Base-by-base conservation (phyloP, 2,888 invertebrate species). In the Melangyna quadrimaculata region DNA sequence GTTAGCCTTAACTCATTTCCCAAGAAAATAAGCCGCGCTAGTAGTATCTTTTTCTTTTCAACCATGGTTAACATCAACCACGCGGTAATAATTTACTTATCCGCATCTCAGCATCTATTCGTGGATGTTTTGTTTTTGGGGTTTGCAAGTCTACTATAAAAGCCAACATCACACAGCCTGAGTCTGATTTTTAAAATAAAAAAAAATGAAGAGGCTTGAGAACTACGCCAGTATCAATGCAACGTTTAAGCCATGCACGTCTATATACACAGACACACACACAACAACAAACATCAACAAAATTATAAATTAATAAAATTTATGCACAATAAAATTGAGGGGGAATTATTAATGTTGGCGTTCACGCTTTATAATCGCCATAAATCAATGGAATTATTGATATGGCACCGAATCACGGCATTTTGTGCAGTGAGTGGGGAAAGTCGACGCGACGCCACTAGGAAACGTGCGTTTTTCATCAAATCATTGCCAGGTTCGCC, bases 291-390 rank as follows among this genome's bases (percentile, higher is more conserved):
- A 90, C 90, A 91, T 90, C 91, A 91, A 91, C 91, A 91, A 91
- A 92, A 92, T 91, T 92, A 92, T 92, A 92, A 92, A 92, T 92
- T 92, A 92, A 92, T 90, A 90, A 92, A 92, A 92, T 92, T 91
- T 92, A 92, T 92, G 91, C 91, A 91, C 90, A 92, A 92, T 91
- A 91, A 92, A 92, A 92, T 92, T 91, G 91, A 90, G 90, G 89
- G 90, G 91, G 91, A 91, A 92, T 92, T 92, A 92, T 92, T 92
- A 92, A 92, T 92, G 92, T 91, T 91, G 89, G 90, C 92, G 91
- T 92, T 92, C 92, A 92, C 92, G 92, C 92, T 92, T 92, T 91
- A 91, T 91, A 92, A 87, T 87, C 90, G 90, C 89, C 90, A 90
- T 91, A 92, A 91, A 92, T 92, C 92, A 92, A 90, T 89, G 89